These are phyloP conservation scores for Synergus japonicus DNA, from an alignment of 2,888 invertebrate genomes.

Conservation along the genomic window DNA sequence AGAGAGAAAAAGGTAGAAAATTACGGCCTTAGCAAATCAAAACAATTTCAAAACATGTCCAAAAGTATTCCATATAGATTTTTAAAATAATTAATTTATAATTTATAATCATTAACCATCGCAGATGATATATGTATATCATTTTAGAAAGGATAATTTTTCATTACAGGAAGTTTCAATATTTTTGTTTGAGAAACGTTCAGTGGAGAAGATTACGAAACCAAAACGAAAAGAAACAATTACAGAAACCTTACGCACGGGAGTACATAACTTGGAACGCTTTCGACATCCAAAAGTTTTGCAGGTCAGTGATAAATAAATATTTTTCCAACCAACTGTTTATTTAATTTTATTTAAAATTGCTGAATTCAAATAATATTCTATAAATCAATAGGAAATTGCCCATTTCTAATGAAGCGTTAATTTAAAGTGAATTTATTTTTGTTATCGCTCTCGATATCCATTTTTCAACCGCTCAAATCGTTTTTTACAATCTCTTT, in stretches of 20 bases:
- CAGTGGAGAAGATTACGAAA: conserved; percentile 94
- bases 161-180: conserved; percentile 91
- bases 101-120: neutral
- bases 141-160: conserved; percentile 5
- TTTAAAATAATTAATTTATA: neutral
- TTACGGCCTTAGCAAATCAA: too few relatives aligned
- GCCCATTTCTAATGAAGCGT: neutral
- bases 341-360: too few relatives aligned
- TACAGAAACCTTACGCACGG: conserved; percentile 89
- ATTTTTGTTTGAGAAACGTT: conserved; percentile 95
- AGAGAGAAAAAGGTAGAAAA: neutral
- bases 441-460: neutral
- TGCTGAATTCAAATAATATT: too few relatives aligned
- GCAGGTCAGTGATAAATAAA: conserved; percentile 71
- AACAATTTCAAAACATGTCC: neutral
- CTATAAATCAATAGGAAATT: neutral
- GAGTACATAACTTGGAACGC: conserved; percentile 88
- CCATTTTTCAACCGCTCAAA: neutral
- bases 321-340: too few relatives aligned
- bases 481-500: neutral
- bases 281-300: conserved; percentile 92
- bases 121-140: too few relatives aligned
- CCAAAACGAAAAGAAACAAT: conserved; percentile 95
- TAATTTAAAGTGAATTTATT: neutral
- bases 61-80: neutral